Evolutionary conservation across 2,888 invertebrate genomes (phyloP), one percentile per base, ranked within the genome.

Genomic region (Theretra japonica): DNA sequence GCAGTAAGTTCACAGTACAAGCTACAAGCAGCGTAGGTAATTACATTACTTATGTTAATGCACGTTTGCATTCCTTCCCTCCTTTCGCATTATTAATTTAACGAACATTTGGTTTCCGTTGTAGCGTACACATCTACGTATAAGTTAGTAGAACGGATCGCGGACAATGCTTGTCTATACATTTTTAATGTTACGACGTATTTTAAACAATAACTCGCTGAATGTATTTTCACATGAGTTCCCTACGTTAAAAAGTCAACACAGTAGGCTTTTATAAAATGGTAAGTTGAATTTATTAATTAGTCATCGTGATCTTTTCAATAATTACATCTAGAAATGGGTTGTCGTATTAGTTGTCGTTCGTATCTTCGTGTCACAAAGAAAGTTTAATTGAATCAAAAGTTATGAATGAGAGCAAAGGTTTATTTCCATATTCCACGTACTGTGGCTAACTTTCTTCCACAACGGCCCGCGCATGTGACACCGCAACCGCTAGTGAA

Each of bases 31-130:
- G 50, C 50, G 60, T 30, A 25, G 50, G 21, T 50, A 72, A 77
- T 78, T 74, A 75, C 74, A 79, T 79, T 78, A 79, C 75, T 74
- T 71, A 70, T 69, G 75, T 75, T 77, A 80, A 80, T 80, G 79
- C 76, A 77, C 72, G 73, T 76, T 75, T 72, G 69, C 70, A 68
- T 73, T 71, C 73, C 62, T 71, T 33, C 73, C 60, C 65, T 41
- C 70, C 72, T 70, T 70, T 72, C 60, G 62, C 69, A 74, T 77
- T 77, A 75, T 73, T 73, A 76, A 73, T 75, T 78, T 76, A 76
- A 72, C 71, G 74, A 73, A 68, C 70, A 73, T 74, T 74, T 69
- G 70, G 70, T 65, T 70, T 69, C 68, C 73, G 68, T 19, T 41
- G 56, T 50, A 62, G 53, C 21, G 56, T 41, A 62, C 8, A 23